These are phyloP conservation scores for Lasioglossum vierecki DNA, from an alignment of 2,888 invertebrate genomes.

Conservation along the genomic window DNA sequence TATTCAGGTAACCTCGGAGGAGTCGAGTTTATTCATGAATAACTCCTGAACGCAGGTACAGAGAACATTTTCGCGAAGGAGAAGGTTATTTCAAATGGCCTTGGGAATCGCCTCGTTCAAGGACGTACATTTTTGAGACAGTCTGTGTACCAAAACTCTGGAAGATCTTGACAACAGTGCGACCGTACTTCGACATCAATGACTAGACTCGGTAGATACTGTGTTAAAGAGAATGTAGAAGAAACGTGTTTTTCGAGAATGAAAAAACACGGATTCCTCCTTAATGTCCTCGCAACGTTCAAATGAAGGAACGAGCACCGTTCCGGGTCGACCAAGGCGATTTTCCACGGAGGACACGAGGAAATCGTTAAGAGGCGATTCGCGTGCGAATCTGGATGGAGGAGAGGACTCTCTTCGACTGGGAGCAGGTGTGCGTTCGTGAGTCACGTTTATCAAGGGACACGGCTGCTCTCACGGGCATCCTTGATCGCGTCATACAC, in stretches of 20 bases:
- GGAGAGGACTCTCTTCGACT: constrained; percentile 20
- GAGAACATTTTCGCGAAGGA: no score
- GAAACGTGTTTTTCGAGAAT: neutral
- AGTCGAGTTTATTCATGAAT: no score
- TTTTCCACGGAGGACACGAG: constrained; percentile 35
- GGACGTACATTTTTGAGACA: no score
- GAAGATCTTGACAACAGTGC: no score
- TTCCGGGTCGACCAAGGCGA: constrained; percentile 45
- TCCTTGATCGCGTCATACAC: constrained; percentile 49
- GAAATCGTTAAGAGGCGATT: constrained; percentile 53
- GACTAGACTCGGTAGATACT: neutral
- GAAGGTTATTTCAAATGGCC: no score
- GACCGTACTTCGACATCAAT: no score
- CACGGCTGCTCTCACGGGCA: constrained; percentile 41
- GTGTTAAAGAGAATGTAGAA: neutral
- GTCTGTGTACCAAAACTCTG: no score
- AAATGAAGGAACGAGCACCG: neutral
- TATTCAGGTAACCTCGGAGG: no score
- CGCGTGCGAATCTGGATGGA: constrained; percentile 41
- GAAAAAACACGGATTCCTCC: neutral
- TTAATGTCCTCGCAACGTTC: neutral
- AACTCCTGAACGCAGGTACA: no score
- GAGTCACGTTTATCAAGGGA: constrained; percentile 51
- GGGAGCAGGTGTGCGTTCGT: constrained; percentile 26
- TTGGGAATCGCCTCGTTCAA: no score